Percentiles rank a stretch among this genome's conserved stretches.
phyloP scores from a whole-genome alignment of 2,113 vertebrate species.

The Spea bombifrons region DNA sequence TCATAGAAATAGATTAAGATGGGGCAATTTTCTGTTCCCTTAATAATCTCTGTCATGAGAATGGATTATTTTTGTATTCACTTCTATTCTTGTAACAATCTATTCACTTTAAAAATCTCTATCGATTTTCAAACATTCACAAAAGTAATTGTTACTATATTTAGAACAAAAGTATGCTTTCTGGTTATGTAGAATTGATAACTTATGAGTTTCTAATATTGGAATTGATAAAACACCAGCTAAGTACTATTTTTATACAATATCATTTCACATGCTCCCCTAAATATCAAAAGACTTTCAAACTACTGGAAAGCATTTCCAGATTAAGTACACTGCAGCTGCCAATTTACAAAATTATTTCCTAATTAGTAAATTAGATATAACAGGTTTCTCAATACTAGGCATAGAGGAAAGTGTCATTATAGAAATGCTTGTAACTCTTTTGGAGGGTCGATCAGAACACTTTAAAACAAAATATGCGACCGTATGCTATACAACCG shows the following conservation, averaged over 20 bases:
- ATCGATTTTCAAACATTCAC: slow-evolving; percentile 45
- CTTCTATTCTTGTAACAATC: slow-evolving; percentile 48
- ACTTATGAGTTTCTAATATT: slow-evolving; percentile 9
- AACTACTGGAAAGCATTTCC: slow-evolving; percentile 1
- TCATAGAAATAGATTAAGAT: slow-evolving; percentile 47
- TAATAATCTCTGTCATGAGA: slow-evolving; percentile 49
- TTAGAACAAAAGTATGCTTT: slow-evolving; percentile 33
- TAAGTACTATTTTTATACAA: slow-evolving; percentile 34
- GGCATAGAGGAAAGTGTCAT: too few species aligned
- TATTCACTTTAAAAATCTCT: slow-evolving; percentile 47
- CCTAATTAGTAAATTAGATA: slow-evolving; percentile 8
- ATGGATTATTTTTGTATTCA: slow-evolving; percentile 49
- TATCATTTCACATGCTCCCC: slow-evolving; percentile 14
- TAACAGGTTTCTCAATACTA: too few species aligned
- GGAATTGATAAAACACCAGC: slow-evolving; percentile 20
- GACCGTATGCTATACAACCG: too few species aligned
- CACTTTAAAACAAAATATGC: too few species aligned
- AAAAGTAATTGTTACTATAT: slow-evolving; percentile 47
- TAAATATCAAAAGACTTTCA: slow-evolving; percentile 21
- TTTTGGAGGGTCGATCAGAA: too few species aligned
- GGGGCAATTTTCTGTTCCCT: slow-evolving; percentile 49
- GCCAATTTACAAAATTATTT: slow-evolving; percentile 10
- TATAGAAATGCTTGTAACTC: too few species aligned
- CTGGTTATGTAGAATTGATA: slow-evolving; percentile 39
- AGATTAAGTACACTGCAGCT: slow-evolving; percentile 1